phyloP scores from a whole-genome alignment of 2,888 invertebrate species.

The Corbicula japonica region DNA sequence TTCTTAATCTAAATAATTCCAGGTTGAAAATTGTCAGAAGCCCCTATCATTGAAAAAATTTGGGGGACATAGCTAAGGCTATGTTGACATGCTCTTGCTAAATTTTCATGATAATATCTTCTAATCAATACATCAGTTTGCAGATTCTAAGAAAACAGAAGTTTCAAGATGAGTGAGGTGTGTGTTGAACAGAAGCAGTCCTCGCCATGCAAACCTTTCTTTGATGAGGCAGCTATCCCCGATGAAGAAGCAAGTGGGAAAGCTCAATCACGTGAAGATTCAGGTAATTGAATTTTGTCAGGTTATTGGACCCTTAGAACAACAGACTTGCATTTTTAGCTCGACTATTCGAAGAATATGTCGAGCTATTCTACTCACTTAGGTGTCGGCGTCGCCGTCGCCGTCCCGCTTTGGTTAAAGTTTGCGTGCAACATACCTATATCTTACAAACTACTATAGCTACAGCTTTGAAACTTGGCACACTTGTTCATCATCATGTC shows the following conservation, averaged over 20 bases:
- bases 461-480: too few relatives aligned
- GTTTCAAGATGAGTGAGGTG: too few relatives aligned
- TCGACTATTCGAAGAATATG: neutral
- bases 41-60: too few relatives aligned
- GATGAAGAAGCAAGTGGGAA: conserved; percentile 35
- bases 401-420: neutral
- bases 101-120: too few relatives aligned
- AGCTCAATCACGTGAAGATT: conserved; percentile 16
- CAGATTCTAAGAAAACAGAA: too few relatives aligned
- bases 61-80: too few relatives aligned
- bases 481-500: too few relatives aligned
- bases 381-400: neutral
- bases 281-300: neutral
- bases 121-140: too few relatives aligned
- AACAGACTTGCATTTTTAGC: neutral
- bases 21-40: too few relatives aligned
- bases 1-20: too few relatives aligned
- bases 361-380: neutral
- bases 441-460: too few relatives aligned
- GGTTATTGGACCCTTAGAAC: neutral
- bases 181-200: neutral
- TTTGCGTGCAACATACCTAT: neutral
- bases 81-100: too few relatives aligned
- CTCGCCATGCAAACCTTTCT: conserved; percentile 29
- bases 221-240: conserved; percentile 14